Conservation (phyloP, 2,113 vertebrate genomes). For the Dasyurus viverrinus region DNA sequence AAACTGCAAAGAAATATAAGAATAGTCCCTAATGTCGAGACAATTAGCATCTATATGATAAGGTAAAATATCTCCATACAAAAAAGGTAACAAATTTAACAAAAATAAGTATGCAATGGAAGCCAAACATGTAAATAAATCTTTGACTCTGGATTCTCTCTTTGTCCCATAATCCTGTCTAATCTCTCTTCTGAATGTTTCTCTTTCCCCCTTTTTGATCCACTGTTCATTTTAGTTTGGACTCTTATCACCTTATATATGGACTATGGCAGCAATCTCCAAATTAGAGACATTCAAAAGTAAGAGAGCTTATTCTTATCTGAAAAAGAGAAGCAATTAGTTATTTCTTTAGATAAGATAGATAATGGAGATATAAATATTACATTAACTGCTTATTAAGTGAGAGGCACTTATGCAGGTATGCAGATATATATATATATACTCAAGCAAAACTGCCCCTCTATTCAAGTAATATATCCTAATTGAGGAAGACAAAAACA, state of each 20-base stretch:
- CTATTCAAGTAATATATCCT: background rate
- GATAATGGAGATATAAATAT: background rate
- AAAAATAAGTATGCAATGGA: background rate
- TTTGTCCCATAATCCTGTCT: background rate
- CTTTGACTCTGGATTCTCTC: background rate
- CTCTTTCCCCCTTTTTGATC: background rate
- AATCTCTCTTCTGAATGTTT: background rate
- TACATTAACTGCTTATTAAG: background rate
- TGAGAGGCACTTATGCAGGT: background rate
- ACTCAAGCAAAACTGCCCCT: background rate
- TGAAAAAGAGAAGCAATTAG: background rate
- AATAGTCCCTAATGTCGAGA: background rate
- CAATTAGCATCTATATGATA: background rate
- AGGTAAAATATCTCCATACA: background rate
- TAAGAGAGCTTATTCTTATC: background rate
- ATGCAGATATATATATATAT: background rate
- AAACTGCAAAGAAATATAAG: background rate
- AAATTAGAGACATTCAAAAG: background rate
- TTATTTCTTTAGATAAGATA: too few species aligned
- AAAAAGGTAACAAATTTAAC: constrained; percentile 23
- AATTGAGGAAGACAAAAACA: background rate
- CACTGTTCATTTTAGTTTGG: too few species aligned
- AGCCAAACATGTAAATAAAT: background rate
- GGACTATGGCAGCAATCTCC: background rate
- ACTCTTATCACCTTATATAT: background rate